These are phyloP conservation scores for Ataeniobius toweri DNA, from an alignment of 2,797 vertebrate species.

Conservation along the genomic window DNA sequence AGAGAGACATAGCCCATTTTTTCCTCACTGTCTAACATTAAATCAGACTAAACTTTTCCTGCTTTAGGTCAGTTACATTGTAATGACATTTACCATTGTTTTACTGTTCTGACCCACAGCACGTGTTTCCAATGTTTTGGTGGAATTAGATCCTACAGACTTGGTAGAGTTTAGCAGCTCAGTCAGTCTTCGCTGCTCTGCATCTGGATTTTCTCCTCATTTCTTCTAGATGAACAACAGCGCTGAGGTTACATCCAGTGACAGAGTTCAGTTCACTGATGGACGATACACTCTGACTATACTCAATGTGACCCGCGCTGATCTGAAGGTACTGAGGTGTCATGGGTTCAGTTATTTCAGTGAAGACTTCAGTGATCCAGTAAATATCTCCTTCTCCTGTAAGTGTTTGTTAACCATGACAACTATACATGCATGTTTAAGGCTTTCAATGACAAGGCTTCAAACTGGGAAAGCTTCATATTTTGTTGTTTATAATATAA, in stretches of 20 bases:
- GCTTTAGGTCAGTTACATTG: background rate
- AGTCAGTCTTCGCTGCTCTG: slow-evolving; percentile 57
- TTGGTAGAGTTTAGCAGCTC: slow-evolving; percentile 27
- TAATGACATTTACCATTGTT: background rate
- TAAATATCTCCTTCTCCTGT: slow-evolving; percentile 60
- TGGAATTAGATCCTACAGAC: slow-evolving; percentile 37
- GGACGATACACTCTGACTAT: slow-evolving; percentile 51
- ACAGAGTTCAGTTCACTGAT: slow-evolving; percentile 45
- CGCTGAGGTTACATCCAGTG: slow-evolving; percentile 46
- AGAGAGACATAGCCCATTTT: background rate
- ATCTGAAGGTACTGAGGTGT: slow-evolving; percentile 63
- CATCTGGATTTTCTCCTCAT: slow-evolving; percentile 51
- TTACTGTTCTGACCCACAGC: slow-evolving; percentile 37
- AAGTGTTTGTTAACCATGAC: slow-evolving; percentile 27
- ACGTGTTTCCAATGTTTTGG: slow-evolving; percentile 48
- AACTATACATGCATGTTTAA: background rate
- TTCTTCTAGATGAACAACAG: slow-evolving; percentile 70
- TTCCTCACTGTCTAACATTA: background rate
- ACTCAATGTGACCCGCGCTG: slow-evolving; percentile 43
- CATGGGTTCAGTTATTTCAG: slow-evolving; percentile 63
- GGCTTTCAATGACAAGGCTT: background rate
- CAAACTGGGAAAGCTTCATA: background rate
- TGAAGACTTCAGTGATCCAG: slow-evolving; percentile 24
- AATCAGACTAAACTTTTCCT: background rate
- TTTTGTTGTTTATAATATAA: background rate